Evolutionary conservation across 1,140 invertebrate species (phyloP), one percentile per base, ranked within the genome.

Genomic region (Drosophila ironensis): DNA sequence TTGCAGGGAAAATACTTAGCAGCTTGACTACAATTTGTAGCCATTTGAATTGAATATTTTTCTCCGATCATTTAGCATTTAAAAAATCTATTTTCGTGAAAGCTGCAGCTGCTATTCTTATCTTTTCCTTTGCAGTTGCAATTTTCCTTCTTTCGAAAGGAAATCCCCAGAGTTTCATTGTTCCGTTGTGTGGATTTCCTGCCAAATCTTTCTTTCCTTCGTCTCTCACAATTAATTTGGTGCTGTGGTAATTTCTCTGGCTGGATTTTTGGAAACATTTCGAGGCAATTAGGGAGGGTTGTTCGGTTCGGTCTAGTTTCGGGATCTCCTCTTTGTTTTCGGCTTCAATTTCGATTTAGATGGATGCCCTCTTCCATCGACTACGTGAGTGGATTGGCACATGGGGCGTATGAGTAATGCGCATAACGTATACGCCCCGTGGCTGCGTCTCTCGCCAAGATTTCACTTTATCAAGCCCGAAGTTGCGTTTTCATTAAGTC

Each of bases 401-500:
- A 35, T 12, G 12, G 11, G 30, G 30, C 30, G 52, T 37, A 40
- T 19, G 20, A 56, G 46, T 56, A 38, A 40, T 38, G 7, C 59
- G 56, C 30, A 61, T 47, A 28, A 63, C 40, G 50, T 38, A 30
- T 44, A 42, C 46, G 61, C 20, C 8, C 28, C 24, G 14, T 33
- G 53, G n/a, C n/a, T n/a, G n/a, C n/a, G n/a, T n/a, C n/a, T n/a
- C n/a, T n/a, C n/a, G n/a, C n/a, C n/a, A n/a, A 42, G 56, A 69
- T 50, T 80, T 69, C 47, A 59, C 72, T 80, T 74, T 42, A 57
- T 74, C 70, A 51, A 60, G 74, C 70, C 66, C 74, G 14, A 50
- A 57, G 75, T 27, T 69, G 63, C 51, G 70, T 73, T 73, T 78
- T 78, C 74, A 78, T 75, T 75, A 74, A 63, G 72, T 54, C 42